phyloP scores from a whole-genome alignment of 2,888 invertebrate species.

The Melanostoma mellinum region DNA sequence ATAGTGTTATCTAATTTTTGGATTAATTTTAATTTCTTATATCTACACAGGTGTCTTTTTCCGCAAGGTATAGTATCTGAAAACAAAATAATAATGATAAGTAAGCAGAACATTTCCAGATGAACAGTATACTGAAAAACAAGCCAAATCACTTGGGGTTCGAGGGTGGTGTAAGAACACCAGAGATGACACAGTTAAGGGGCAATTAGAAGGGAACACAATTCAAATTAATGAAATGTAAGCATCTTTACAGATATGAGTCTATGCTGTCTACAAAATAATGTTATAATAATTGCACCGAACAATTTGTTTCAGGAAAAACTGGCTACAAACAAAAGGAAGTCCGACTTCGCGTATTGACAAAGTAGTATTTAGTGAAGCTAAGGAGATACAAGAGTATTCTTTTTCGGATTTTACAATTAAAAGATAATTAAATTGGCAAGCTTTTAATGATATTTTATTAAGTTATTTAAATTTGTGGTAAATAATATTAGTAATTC shows the following conservation, averaged over 20 bases:
- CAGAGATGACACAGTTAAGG: slow-evolving; percentile 84
- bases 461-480: no score
- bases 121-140: slow-evolving; percentile 84
- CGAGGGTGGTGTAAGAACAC: slow-evolving; percentile 89
- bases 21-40: slow-evolving; percentile 21
- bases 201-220: slow-evolving; percentile 84
- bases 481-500: no score
- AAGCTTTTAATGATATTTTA: no score
- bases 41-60: slow-evolving; percentile 79
- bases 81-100: neutral
- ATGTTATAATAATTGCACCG: slow-evolving; percentile 3
- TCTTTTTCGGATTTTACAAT: slow-evolving; percentile 83
- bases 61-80: slow-evolving; percentile 77
- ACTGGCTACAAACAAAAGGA: slow-evolving; percentile 85
- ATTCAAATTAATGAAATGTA: slow-evolving; percentile 84
- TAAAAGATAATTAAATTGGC: slow-evolving; percentile 74
- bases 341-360: slow-evolving; percentile 90
- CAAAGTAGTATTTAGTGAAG: slow-evolving; percentile 87
- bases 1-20: slow-evolving; percentile 42
- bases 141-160: slow-evolving; percentile 84
- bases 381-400: slow-evolving; percentile 83
- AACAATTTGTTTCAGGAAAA: slow-evolving; percentile 76
- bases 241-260: slow-evolving; percentile 4
- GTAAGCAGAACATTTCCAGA: neutral
- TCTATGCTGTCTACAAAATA: neutral